Conservation (phyloP, 1,140 invertebrate species). For the Cyrtorhinus lividipennis region DNA sequence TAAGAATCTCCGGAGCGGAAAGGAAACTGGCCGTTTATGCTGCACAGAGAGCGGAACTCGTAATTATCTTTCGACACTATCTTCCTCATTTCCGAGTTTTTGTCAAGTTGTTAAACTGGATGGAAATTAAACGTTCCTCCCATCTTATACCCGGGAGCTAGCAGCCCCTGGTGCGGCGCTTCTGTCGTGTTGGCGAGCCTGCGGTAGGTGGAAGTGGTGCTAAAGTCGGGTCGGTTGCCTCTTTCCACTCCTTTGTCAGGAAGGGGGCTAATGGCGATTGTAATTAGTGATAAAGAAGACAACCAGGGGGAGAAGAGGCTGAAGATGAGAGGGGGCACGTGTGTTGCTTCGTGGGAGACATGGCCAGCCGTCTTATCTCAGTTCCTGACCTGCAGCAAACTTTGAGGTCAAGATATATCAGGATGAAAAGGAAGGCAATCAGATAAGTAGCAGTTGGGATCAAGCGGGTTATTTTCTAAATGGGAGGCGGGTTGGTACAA, state of each 20-base stretch:
- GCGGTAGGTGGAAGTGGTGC: not conserved
- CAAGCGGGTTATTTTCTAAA: too few species aligned
- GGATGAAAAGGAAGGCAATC: too few species aligned
- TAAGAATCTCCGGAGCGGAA: not conserved
- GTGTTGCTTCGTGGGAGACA: not conserved
- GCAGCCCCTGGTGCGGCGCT: not conserved
- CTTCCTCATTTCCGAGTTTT: not conserved
- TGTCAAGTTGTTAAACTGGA: not conserved
- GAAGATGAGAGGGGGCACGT: not conserved
- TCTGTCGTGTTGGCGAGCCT: not conserved
- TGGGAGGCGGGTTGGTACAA: too few species aligned
- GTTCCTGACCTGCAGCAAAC: not conserved
- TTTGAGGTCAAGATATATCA: too few species aligned
- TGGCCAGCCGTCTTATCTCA: not conserved
- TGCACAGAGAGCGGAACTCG: not conserved
- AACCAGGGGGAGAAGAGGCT: not conserved
- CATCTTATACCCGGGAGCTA: too few species aligned
- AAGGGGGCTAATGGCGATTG: constrained; percentile 6
- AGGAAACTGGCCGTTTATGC: not conserved
- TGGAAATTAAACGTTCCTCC: not conserved
- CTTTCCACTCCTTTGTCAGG: not conserved
- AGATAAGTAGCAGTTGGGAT: too few species aligned
- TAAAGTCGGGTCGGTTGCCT: not conserved
- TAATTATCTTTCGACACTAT: not conserved
- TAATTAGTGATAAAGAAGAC: not conserved